These are phyloP conservation scores for Cirrhinus molitorella DNA, from an alignment of 2,797 vertebrate genomes.

Conservation along the genomic window DNA sequence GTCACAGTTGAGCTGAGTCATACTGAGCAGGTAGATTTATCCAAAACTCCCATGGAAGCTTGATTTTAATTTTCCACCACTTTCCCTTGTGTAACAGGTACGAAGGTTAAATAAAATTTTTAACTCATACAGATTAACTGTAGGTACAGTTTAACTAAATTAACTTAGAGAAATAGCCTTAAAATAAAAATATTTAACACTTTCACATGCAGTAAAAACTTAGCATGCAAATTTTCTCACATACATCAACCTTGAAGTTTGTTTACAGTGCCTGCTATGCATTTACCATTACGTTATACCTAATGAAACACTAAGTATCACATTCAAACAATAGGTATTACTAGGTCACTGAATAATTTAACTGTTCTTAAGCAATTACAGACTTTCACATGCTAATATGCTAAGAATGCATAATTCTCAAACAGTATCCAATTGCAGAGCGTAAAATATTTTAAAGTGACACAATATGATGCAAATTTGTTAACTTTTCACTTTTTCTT, in stretches of 20 bases:
- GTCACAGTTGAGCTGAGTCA: not conserved
- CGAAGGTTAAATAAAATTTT: not conserved
- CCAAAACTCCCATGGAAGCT: not conserved
- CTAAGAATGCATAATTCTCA: not conserved
- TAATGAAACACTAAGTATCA: not conserved
- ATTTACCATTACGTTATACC: not conserved
- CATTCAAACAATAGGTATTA: not conserved
- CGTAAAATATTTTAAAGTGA: not conserved
- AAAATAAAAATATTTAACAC: not conserved
- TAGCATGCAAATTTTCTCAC: not conserved
- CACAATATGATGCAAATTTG: not conserved
- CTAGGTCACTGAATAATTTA: conserved; percentile 28
- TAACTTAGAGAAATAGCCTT: not conserved
- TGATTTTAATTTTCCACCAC: not conserved
- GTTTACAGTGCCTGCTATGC: not conserved
- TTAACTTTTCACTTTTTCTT: not conserved
- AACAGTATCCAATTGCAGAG: not conserved
- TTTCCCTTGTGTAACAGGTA: not conserved
- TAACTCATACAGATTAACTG: not conserved
- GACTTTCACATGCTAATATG: not conserved
- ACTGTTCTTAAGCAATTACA: not conserved
- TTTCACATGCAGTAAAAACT: not conserved
- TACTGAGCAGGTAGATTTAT: not conserved
- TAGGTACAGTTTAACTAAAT: not conserved
- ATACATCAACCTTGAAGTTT: not conserved